Conservation (phyloP, 2,888 invertebrate genomes). For the Clitarchus hookeri region DNA sequence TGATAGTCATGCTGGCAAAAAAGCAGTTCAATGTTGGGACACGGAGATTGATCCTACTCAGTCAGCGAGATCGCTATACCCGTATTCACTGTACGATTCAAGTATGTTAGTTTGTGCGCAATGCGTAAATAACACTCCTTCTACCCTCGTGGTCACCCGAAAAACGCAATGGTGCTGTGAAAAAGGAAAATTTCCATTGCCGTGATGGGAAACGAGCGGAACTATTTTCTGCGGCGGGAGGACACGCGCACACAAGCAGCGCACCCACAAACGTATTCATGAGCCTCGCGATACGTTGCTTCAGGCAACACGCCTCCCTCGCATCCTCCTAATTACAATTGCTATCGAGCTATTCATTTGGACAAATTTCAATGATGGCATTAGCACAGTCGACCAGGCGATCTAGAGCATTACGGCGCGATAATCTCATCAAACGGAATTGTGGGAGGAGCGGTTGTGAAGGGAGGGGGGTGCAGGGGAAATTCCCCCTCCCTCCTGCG, state of each 20-base stretch:
- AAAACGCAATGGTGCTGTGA: too few species aligned
- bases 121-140: too few species aligned
- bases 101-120: too few species aligned
- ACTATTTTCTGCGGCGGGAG: too few species aligned
- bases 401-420: background rate
- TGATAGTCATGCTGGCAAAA: too few species aligned
- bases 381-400: constrained; percentile 30
- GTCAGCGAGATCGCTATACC: too few species aligned
- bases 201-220: too few species aligned
- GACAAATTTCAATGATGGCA: constrained; percentile 36
- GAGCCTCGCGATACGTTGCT: background rate
- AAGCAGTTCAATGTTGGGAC: too few species aligned
- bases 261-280: background rate
- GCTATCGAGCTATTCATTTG: constrained; percentile 34
- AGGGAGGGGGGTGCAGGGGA: constrained; percentile 22
- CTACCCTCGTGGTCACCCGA: too few species aligned
- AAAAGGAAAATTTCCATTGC: too few species aligned
- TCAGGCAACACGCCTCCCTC: background rate
- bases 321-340: background rate
- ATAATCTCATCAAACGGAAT: constrained; percentile 5
- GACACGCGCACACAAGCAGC: background rate
- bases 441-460: background rate
- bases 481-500: background rate
- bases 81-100: too few species aligned
- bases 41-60: too few species aligned